Percentiles rank a stretch among this genome's conserved stretches.
These are phyloP conservation scores for Drosophila koepferae DNA, from an alignment of 2,888 invertebrate species.

Conservation along the genomic window DNA sequence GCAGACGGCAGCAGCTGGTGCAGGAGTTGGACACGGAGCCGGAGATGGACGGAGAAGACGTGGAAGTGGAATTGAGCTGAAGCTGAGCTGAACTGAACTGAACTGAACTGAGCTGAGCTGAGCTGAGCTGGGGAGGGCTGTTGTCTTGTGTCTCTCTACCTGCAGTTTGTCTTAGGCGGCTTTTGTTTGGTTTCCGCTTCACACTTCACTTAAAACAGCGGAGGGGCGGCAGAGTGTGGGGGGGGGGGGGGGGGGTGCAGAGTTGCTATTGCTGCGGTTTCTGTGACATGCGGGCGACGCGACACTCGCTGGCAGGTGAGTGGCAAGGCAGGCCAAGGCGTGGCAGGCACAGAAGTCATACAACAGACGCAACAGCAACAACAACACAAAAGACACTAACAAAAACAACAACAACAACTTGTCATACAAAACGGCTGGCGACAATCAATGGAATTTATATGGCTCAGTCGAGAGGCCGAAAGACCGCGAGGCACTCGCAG, in stretches of 20 bases:
- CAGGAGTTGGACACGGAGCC: conserved; percentile 1
- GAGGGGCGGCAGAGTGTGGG: neutral
- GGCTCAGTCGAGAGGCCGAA: conserved; percentile 17
- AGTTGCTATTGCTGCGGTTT: conserved; percentile 65
- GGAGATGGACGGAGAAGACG: conserved; percentile 2
- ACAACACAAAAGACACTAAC: conserved; percentile 37
- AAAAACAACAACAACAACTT: conserved; percentile 50
- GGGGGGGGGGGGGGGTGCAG: neutral
- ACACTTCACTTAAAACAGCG: conserved; percentile 72
- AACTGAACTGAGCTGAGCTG: conserved; percentile 13
- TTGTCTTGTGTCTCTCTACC: conserved; percentile 45
- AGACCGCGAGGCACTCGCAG: conserved; percentile 13
- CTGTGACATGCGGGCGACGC: conserved; percentile 76
- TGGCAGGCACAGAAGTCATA: conserved; percentile 76
- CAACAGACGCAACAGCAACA: conserved; percentile 58
- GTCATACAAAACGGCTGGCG: conserved; percentile 77
- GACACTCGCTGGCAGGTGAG: conserved; percentile 73
- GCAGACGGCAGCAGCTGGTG: conserved; percentile 20
- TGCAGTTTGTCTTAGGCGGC: conserved; percentile 75
- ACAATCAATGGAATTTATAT: conserved; percentile 80
- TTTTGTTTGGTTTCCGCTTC: conserved; percentile 81
- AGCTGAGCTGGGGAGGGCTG: conserved; percentile 10
- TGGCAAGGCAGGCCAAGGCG: conserved; percentile 59
- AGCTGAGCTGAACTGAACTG: conserved; percentile 6
- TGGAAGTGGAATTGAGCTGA: conserved; percentile 28